Conservation (phyloP, 2,888 invertebrate genomes). For the Bembecia ichneumoniformis region DNA sequence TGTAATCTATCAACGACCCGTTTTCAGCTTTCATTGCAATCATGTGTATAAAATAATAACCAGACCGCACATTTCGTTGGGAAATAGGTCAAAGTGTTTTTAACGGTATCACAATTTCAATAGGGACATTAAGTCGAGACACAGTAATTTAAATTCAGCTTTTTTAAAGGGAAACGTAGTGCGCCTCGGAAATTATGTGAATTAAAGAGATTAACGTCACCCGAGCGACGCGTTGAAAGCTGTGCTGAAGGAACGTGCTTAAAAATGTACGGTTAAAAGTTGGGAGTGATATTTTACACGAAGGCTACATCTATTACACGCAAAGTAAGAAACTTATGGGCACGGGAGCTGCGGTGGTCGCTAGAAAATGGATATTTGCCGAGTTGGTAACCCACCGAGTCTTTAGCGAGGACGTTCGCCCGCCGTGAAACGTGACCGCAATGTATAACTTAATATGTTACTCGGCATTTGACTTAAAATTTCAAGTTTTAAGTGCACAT, state of each 20-base stretch:
- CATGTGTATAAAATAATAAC: too few species aligned
- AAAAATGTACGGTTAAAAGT: not conserved
- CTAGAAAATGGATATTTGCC: slow-evolving; percentile 37
- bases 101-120: not conserved
- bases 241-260: not conserved
- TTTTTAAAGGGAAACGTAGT: not conserved
- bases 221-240: not conserved
- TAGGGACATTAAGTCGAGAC: not conserved
- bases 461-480: too few species aligned
- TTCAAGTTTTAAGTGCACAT: too few species aligned
- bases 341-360: slow-evolving; percentile 10
- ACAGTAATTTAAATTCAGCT: not conserved
- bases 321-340: slow-evolving; percentile 19
- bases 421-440: slow-evolving; percentile 29
- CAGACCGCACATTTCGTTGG: too few species aligned
- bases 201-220: not conserved
- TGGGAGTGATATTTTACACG: slow-evolving; percentile 5
- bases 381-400: slow-evolving; percentile 24
- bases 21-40: too few species aligned
- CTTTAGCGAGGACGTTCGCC: slow-evolving; percentile 14
- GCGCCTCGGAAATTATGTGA: not conserved
- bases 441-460: slow-evolving; percentile 19
- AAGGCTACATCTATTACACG: slow-evolving; percentile 13
- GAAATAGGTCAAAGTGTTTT: too few species aligned
- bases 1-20: too few species aligned